Evolutionary conservation across 2,113 vertebrate genomes (phyloP).

Genomic region (Rhynchomys soricoides): DNA sequence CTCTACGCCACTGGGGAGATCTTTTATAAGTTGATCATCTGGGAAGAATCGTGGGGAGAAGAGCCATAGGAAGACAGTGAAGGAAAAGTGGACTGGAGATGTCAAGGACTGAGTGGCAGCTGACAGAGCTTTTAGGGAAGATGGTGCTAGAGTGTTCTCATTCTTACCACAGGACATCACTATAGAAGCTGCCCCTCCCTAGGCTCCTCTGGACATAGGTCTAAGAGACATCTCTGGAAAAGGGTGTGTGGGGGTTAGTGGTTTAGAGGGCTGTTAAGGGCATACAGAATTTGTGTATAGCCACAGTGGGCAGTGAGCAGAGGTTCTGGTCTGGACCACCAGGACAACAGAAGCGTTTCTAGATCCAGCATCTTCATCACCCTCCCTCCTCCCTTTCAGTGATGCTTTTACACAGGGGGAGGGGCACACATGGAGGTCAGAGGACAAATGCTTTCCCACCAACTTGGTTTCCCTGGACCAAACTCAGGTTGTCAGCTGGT

Average conservation of each 20-base stretch:
- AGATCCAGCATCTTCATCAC: neutral
- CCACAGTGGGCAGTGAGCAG: neutral
- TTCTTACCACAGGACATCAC: neutral
- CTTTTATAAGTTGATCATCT: constrained; percentile 54
- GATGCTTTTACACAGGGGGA: neutral
- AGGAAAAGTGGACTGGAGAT: neutral
- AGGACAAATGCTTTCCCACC: neutral
- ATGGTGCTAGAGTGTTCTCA: neutral
- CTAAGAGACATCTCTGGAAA: fast-evolving
- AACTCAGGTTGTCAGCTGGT: neutral
- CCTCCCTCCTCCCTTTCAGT: neutral
- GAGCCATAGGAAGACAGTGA: neutral
- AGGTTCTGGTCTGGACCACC: neutral
- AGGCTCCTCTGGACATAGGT: neutral
- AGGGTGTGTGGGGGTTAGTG: neutral
- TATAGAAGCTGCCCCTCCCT: neutral
- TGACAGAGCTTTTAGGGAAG: neutral
- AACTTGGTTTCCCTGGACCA: neutral
- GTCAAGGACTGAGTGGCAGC: neutral
- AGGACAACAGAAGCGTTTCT: neutral
- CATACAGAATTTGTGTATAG: neutral
- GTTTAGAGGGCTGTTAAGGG: fast-evolving
- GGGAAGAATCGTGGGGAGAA: neutral
- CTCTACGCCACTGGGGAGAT: constrained; percentile 1
- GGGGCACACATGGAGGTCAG: neutral